A percentile compares a stretch with the other conserved stretches of the same genome.
Evolutionary conservation across 2,113 vertebrate species (phyloP).

Genomic region (Benitochromis conjunctus): DNA sequence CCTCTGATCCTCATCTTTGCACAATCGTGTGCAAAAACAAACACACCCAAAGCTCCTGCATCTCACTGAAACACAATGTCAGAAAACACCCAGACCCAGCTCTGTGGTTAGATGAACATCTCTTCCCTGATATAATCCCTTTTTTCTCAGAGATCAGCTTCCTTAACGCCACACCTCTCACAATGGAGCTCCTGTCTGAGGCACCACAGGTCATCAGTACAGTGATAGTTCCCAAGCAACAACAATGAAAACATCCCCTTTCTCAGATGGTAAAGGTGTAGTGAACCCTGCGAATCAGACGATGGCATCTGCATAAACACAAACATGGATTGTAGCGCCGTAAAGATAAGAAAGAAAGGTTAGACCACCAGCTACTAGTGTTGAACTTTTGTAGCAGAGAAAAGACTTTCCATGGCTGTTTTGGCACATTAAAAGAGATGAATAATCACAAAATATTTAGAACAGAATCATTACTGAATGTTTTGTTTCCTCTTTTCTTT

Average conservation of each 20-base stretch:
- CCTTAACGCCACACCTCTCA: constrained; percentile 39
- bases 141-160: constrained; percentile 27
- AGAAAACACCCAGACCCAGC: not conserved
- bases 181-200: constrained; percentile 23
- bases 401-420: not conserved
- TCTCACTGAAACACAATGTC: not conserved
- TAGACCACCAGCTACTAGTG: not conserved
- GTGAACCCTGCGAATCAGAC: not conserved
- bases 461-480: not conserved
- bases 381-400: not conserved
- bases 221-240: constrained; percentile 20
- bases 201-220: not conserved
- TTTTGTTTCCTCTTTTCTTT: not conserved
- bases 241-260: constrained; percentile 10
- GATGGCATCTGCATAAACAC: constrained; percentile 5
- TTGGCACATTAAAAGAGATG: not conserved
- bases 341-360: not conserved
- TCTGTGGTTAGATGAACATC: constrained; percentile 32
- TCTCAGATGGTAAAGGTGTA: not conserved
- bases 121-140: constrained; percentile 15
- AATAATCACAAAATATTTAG: not conserved
- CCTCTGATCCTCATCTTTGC: not conserved
- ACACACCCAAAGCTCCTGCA: not conserved
- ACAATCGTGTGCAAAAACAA: constrained; percentile 1
- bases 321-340: not conserved